Evolutionary conservation across 2,888 invertebrate species (phyloP), one percentile per base, ranked within the genome.

Genomic region (Pelosia muscerda): DNA sequence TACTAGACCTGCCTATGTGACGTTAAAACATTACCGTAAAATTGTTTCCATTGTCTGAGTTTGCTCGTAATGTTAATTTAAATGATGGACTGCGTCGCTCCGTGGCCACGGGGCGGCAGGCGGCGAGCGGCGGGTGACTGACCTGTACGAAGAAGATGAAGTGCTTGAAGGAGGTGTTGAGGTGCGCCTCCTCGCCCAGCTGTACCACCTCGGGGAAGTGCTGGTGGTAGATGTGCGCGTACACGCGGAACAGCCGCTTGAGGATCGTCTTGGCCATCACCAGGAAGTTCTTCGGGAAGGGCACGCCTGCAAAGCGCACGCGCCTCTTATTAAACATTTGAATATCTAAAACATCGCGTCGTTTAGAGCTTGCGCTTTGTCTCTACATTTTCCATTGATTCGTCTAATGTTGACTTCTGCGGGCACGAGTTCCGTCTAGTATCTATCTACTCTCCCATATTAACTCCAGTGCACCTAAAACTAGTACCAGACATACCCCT

Each of bases 161-260:
- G 95, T 99, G 99, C 91, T 99, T 99, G 95, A 99, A 99, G 82
- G 99, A 99, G 72, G 99, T 99, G 95, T 99, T 99, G 83, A 99
- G 96, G 92, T 99, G 99, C 66, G 99, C 99, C 92, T 99, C 99
- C 93, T 99, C 99, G 65, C 99, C 98, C 69, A 99, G 96, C 92
- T 99, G 98, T 68, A 99, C 99, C 75, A 99, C 99, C 95, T 99
- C 98, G 68, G 98, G 97, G 94, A 99, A 99, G 95, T 99, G 99
- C 90, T 99, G 99, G 95, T 99, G 99, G 95, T 99, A 99, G 88
- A 99, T 99, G 95, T 99, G 99, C 65, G 99, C 99, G 94, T 99
- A 99, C 72, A 99, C 99, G 87, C 99, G 97, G 95, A 99, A 99
- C 89, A 99, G 95, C 75, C 99, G 96, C 95, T 99, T 99, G 86